Percentiles rank a stretch among this genome's conserved stretches.
Conservation (phyloP, 2,113 vertebrate species). For the Rhegmatorhina hoffmannsi region DNA sequence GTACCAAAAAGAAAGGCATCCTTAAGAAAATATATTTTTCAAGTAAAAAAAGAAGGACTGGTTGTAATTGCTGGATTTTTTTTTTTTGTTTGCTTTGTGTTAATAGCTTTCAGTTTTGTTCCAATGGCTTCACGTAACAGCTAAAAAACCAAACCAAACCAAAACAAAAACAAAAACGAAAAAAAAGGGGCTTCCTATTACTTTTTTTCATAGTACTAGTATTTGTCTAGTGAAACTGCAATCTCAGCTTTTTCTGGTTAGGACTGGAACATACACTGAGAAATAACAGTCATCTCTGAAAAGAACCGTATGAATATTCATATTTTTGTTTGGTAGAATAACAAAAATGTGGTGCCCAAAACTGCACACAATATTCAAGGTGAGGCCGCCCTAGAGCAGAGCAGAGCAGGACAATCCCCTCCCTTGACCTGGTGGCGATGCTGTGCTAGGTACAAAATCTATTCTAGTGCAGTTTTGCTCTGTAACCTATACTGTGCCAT, state of each 20-base stretch:
- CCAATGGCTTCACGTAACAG: background rate
- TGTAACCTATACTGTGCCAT: background rate
- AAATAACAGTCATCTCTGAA: background rate
- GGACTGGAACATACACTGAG: background rate
- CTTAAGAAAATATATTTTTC: background rate
- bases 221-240: background rate
- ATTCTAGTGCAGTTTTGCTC: background rate
- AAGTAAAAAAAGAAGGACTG: background rate
- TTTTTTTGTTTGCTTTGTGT: background rate
- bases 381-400: too few species aligned
- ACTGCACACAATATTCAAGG: too few species aligned
- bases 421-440: too few species aligned
- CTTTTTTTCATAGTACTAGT: background rate
- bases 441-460: background rate
- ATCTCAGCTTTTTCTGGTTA: background rate
- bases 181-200: background rate
- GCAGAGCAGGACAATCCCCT: too few species aligned
- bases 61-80: background rate
- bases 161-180: background rate
- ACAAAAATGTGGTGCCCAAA: background rate
- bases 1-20: background rate
- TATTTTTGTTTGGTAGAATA: background rate
- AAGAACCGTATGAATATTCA: background rate
- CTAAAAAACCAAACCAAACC: background rate
- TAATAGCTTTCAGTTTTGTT: background rate